Base-by-base conservation (phyloP, 2,888 invertebrate species). In the Sarcophaga caerulescens region DNA sequence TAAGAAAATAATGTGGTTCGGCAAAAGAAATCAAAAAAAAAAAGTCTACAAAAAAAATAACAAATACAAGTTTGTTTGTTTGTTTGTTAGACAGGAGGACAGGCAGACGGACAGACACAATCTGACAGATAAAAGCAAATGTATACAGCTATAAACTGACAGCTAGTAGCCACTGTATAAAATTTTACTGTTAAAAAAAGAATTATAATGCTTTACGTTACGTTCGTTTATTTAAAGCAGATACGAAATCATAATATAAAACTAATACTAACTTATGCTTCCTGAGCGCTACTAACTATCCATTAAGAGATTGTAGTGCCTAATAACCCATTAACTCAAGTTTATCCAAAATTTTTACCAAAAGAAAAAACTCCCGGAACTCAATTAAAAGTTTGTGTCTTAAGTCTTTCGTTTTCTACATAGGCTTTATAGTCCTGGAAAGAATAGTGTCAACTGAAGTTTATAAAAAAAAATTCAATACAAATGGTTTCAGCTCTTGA, bases 61-160 rank as follows among this genome's bases (percentile, higher is more conserved):
- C 59, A 69, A n/a, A 74, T 60, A n/a, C 52, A 77, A 47, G n/a
- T 47, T 62, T 74, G 21, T 74, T 63, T 74, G 21, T 74, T 63
- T 21, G 65, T 52, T 8, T 35, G 17, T 52, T 52, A 52, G 59
- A 81, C 47, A 75, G 69, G 59, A 44, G 71, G 68, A 65, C 57
- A 10, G 57, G 65, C 73, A 59, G 17, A 65, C 63, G 74, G 44
- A 85, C 59, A 81, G 70, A 66, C 47, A 60, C 69, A 80, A 60
- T 60, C 81, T 68, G 70, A 84, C 66, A 68, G 76, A 71, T 59
- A 68, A 76, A 66, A 47, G 52, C 44, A 76, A 74, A 85, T 47
- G 78, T 57, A 25, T 45, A 52, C 84, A 82, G 68, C 85, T 75
- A 83, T 83, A 83, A 82, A 81, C 81, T 84, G 86, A 84, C 84